A percentile compares a stretch with the other conserved stretches of the same genome.
These are phyloP conservation scores for Grallaria varia DNA, from an alignment of 2,113 vertebrate genomes.

Conservation along the genomic window DNA sequence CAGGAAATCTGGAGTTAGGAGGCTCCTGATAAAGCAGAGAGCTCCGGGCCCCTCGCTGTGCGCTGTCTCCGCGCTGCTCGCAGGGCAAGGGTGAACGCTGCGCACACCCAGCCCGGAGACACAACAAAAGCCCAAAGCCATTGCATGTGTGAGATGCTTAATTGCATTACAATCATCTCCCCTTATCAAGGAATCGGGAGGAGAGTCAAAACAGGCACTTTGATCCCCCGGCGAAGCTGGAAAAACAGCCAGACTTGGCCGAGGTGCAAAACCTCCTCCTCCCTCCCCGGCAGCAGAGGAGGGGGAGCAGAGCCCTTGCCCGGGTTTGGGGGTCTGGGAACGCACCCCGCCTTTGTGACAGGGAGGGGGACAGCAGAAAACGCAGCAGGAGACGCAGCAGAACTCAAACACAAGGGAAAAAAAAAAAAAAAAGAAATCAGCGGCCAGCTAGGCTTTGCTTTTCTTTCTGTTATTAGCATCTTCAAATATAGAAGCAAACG, in stretches of 20 bases:
- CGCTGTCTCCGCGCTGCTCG: background rate
- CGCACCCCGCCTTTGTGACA: background rate
- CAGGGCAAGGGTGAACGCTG: background rate
- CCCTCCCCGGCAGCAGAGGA: background rate
- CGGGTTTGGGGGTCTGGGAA: background rate
- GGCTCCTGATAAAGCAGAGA: background rate
- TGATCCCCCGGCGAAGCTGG: background rate
- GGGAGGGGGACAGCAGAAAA: no score
- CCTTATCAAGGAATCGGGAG: background rate
- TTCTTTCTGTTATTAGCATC: background rate
- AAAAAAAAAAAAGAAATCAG: background rate
- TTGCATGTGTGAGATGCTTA: background rate
- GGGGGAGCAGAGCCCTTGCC: background rate
- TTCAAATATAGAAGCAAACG: background rate
- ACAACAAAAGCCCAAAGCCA: background rate
- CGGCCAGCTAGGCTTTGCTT: background rate
- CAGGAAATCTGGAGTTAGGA: background rate
- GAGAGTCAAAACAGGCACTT: conserved; percentile 11
- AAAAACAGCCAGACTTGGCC: background rate
- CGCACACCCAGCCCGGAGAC: background rate
- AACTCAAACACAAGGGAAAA: background rate
- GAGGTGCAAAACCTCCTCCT: background rate
- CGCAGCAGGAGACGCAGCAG: background rate
- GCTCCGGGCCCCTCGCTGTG: background rate
- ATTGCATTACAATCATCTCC: background rate